Evolutionary conservation across 2,888 invertebrate species (phyloP), one percentile per base, ranked within the genome.

Genomic region (Hofmannophila pseudospretella): DNA sequence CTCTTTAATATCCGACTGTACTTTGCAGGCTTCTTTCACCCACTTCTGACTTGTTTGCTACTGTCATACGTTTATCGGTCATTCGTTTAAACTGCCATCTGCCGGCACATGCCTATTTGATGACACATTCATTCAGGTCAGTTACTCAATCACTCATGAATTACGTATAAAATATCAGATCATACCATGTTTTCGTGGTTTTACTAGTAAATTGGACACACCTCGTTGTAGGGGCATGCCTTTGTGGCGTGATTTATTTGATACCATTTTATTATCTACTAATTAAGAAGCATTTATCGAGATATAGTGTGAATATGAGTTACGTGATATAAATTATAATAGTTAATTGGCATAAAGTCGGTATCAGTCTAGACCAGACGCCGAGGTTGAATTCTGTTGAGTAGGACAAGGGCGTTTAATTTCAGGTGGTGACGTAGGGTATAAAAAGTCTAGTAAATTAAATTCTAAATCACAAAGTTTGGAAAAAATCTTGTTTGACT

Each of bases 201-300:
- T 16, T 5, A 16, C 16, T 16, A 3, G 3, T 16, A 16, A 5
- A 16, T 16, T 16, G 16, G 16, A 50, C 50, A 52, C 52, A 52
- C 52, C 48, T 46, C 50, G 49, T 40, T 25, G 28, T 9, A 36
- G 34, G 39, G 3, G 16, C 50, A 50, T 38, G 45, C 38, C 34
- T 39, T 3, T 7, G 30, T 22, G 14, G 35, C 44, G 46, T 46
- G 48, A 43, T 41, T 33, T 16, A 44, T 41, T 30, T 14, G 37
- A 19, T 28, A 41, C 11, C 27, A 11, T 30, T 35, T 33, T 42
- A 48, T 39, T 39, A 32, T 20, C 20, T 40, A 26, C 36, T 39
- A 35, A 42, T 39, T 33, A 31, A 31, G 31, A 31, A 11, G 7
- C n/a, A 27, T 27, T 12, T 5, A 2, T 4, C 27, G 27, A 2